Conservation (phyloP, 2,113 vertebrate genomes). For the Anoura caudifer region DNA sequence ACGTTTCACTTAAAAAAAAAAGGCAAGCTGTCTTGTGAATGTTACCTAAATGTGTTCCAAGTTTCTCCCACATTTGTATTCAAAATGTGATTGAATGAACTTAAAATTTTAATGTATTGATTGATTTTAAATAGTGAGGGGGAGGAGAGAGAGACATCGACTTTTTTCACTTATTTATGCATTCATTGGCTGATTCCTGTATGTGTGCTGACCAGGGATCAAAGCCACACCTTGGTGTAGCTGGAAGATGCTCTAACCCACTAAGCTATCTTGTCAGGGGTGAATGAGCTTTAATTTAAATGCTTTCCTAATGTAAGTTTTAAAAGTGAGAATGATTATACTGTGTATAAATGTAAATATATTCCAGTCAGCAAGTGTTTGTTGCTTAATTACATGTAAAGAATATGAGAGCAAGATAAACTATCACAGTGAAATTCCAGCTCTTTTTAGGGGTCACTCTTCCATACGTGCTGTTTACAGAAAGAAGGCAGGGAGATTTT, state of each 20-base stretch:
- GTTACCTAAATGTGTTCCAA: not conserved
- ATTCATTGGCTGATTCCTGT: too few relatives aligned
- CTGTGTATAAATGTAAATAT: not conserved
- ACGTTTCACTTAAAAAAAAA: conserved; percentile 13
- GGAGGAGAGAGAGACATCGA: too few relatives aligned
- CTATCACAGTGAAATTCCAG: not conserved
- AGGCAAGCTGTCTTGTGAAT: not conserved
- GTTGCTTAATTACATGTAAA: not conserved
- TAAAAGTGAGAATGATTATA: not conserved
- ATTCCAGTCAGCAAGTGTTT: not conserved
- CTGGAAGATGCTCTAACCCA: too few relatives aligned
- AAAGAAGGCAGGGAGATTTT: not conserved
- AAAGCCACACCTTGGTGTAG: too few relatives aligned
- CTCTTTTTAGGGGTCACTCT: not conserved
- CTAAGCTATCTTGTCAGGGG: too few relatives aligned
- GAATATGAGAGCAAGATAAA: not conserved
- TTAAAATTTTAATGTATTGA: too few relatives aligned
- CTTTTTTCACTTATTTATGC: too few relatives aligned
- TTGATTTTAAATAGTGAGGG: too few relatives aligned
- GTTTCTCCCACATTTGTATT: not conserved
- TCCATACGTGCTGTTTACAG: not conserved
- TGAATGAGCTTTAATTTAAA: not conserved
- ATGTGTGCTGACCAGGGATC: too few relatives aligned
- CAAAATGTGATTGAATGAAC: not conserved
- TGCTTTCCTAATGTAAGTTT: not conserved